Evolutionary conservation across 2,113 vertebrate species (phyloP).

Genomic region (Pituophis catenifer): DNA sequence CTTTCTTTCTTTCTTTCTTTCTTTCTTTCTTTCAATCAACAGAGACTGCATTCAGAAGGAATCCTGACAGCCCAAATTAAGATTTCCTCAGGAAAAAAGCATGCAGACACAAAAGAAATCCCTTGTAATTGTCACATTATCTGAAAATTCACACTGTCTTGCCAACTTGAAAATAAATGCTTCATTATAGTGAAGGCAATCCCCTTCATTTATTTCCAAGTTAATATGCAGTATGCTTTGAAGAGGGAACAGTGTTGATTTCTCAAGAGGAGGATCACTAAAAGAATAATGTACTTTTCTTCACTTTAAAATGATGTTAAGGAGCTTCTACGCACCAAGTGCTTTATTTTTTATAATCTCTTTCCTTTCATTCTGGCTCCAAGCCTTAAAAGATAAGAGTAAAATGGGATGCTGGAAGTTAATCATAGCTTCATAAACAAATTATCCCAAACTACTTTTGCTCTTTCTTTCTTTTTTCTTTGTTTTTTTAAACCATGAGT

Average conservation of each 20-base stretch:
- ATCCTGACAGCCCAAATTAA: slow-evolving; percentile 45
- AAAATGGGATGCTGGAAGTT: slow-evolving; percentile 67
- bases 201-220: slow-evolving; percentile 69
- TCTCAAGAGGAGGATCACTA: slow-evolving; percentile 72
- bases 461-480: slow-evolving; percentile 13
- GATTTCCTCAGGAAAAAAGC: slow-evolving; percentile 35
- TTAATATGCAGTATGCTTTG: slow-evolving; percentile 66
- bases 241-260: slow-evolving; percentile 79
- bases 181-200: slow-evolving; percentile 80
- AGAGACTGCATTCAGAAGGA: neutral
- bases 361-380: slow-evolving; percentile 64
- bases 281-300: slow-evolving; percentile 46
- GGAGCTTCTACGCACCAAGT: slow-evolving; percentile 57
- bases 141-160: slow-evolving; percentile 74
- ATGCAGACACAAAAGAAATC: slow-evolving; percentile 12
- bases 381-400: slow-evolving; percentile 54
- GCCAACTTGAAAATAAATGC: slow-evolving; percentile 81
- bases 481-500: slow-evolving; percentile 3
- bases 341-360: slow-evolving; percentile 48
- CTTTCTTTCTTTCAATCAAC: neutral
- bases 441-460: slow-evolving; percentile 54
- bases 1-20: slow-evolving; percentile 7
- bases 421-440: slow-evolving; percentile 60
- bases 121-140: slow-evolving; percentile 47
- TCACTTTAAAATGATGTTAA: slow-evolving; percentile 60